Evolutionary conservation across 2,888 invertebrate species (phyloP).

Genomic region (Oxyscelio sp.): DNA sequence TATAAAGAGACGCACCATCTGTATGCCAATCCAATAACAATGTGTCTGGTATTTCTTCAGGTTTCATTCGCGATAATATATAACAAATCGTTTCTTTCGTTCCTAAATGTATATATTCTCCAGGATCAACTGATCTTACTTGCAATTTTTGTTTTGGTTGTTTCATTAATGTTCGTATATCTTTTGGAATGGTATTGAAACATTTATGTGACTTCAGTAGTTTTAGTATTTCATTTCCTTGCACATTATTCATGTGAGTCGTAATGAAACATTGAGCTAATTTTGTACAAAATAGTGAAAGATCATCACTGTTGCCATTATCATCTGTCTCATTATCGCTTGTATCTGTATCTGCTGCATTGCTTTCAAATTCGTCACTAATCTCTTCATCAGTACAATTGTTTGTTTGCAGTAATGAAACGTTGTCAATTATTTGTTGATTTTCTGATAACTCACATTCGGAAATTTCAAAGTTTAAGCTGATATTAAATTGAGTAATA

Average conservation of each 20-base stretch:
- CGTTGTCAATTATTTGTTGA: too few relatives aligned
- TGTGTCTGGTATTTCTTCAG: not conserved
- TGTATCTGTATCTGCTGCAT: too few relatives aligned
- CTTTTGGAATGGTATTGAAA: not conserved
- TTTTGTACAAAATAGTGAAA: too few relatives aligned
- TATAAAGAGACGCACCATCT: not conserved
- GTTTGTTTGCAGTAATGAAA: too few relatives aligned
- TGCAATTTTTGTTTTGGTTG: not conserved
- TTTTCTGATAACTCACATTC: too few relatives aligned
- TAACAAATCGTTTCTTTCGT: not conserved
- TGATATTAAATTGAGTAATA: too few relatives aligned
- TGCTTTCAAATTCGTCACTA: too few relatives aligned
- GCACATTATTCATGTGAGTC: conserved; percentile 2
- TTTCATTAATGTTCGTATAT: conserved; percentile 3
- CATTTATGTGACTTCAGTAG: not conserved
- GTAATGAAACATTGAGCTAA: conserved; percentile 1
- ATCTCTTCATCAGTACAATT: too few relatives aligned
- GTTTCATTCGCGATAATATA: not conserved
- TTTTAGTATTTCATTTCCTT: conserved; percentile 10
- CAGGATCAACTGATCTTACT: not conserved
- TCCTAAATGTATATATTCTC: conserved; percentile 3
- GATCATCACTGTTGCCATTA: too few relatives aligned
- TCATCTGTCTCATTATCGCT: too few relatives aligned
- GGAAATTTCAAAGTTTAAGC: too few relatives aligned
- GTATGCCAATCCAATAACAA: not conserved